A percentile compares a stretch with the other conserved stretches of the same genome.
phyloP scores from a whole-genome alignment of 2,888 invertebrate genomes.

The Drosophila algonquin region DNA sequence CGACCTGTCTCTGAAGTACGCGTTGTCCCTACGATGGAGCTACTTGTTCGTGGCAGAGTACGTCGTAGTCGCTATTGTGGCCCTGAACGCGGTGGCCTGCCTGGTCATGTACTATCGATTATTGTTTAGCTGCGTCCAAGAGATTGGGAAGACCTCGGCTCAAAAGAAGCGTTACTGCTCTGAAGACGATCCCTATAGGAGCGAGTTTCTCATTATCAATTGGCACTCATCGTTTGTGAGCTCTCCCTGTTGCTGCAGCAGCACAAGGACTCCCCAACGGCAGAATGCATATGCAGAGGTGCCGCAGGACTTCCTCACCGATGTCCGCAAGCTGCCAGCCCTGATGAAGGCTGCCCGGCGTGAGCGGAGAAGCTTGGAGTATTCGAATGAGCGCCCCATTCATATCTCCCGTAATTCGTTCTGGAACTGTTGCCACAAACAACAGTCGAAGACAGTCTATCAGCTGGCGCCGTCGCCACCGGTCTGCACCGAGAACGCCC shows the following conservation, averaged over 20 bases:
- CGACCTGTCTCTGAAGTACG: slow-evolving; percentile 80
- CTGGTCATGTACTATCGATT: slow-evolving; percentile 84
- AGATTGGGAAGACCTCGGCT: slow-evolving; percentile 85
- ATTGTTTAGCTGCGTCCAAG: slow-evolving; percentile 82
- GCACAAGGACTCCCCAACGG: slow-evolving; percentile 57
- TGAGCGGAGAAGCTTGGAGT: slow-evolving; percentile 74
- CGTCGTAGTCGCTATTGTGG: slow-evolving; percentile 83
- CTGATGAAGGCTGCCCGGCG: slow-evolving; percentile 59
- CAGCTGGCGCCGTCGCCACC: slow-evolving; percentile 82
- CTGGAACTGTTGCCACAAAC: slow-evolving; percentile 82
- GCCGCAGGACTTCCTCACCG: slow-evolving; percentile 83
- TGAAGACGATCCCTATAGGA: slow-evolving; percentile 60
- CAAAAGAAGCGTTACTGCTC: slow-evolving; percentile 80
- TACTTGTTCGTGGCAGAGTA: slow-evolving; percentile 84
- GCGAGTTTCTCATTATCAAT: slow-evolving; percentile 76
- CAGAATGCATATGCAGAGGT: slow-evolving; percentile 75
- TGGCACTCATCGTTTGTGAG: slow-evolving; percentile 84
- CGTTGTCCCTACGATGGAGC: slow-evolving; percentile 51
- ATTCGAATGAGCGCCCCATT: slow-evolving; percentile 65
- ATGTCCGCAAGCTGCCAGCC: slow-evolving; percentile 83
- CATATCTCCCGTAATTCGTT: slow-evolving; percentile 77
- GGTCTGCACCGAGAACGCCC: slow-evolving; percentile 78
- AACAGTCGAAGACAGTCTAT: slow-evolving; percentile 80
- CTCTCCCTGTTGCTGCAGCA: slow-evolving; percentile 80
- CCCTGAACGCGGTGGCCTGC: slow-evolving; percentile 85